Base-by-base conservation (phyloP, 2,888 invertebrate genomes). In the Hyppa rectilinea region DNA sequence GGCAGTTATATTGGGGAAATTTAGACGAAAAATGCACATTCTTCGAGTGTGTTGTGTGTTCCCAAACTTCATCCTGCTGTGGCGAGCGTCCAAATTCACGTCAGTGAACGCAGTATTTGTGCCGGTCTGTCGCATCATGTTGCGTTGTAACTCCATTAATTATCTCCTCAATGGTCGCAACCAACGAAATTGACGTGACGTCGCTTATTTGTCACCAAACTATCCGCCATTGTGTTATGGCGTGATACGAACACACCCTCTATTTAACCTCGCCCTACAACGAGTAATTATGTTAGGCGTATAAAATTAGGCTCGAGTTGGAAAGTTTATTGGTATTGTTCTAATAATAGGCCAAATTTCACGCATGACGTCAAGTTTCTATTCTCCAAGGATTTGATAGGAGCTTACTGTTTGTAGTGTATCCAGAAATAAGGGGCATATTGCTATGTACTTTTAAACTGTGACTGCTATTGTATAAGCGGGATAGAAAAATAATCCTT, bases 241-340 rank as follows among this genome's bases (percentile, higher is more conserved):
- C 82, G 78, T 82, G 60, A 81, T 71, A 67, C 55, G 67, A 80
- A 71, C 83, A 71, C 83, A 75, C 85, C 85, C 69, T 69, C 60
- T 69, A 70, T 73, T 71, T 74, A 72, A 70, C 81, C 85, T 72
- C 83, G 59, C 83, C 85, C 69, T 67, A 43, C 26, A 50, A 47
- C 20, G 38, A 59, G 71, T 80, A 75, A 71, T 65, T 76, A 63
- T 60, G 45, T 76, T 65, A 66, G 65, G 31, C 38, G 56, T 71
- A 66, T 38, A 34, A 49, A 76, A 50, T 64, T 77, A 77, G 53
- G 34, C 49, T 64, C 10, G 34, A 65, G 64, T 65, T 31, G 66
- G 53, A 75, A 62, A 65, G 75, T 75, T 69, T 61, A 80, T 75
- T 78, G 69, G 52, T 80, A 68, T 68, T 75, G 52, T 62, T 29